Base-by-base conservation (phyloP, 2,113 vertebrate genomes). In the Trichomycterus rosablanca region DNA sequence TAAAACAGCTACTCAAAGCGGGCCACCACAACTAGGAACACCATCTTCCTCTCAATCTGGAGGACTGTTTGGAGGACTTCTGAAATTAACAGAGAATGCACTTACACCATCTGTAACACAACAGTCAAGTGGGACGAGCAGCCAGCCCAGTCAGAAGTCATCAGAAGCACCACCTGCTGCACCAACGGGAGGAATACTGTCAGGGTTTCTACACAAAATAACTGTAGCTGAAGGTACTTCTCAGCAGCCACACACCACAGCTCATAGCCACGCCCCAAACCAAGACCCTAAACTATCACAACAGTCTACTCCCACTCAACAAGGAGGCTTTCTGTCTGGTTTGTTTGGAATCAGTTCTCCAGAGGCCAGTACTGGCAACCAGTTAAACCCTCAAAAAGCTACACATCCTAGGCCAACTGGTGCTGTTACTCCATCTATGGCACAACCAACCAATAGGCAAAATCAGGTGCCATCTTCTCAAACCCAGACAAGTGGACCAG, bases 311-410 rank as follows among this genome's bases (percentile, higher is more conserved):
- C 39, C 66, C 12, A 15, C 76, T 40, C 76, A 80, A 30, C 81
- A 86, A 74, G 76, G 76, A 48, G 70, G 81, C 14, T 80, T 87
- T 40, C 58, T 88, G 15, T 86, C 84, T 49, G 76, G 81, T 10
- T 67, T 90, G 49, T 89, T 92, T 86, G 78, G 80, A 54, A 88
- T 81, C 53, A 77, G 86, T 67, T 78, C 81, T 61, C 78, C 81
- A 66, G 86, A 89, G 48, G 19, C 67, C 46, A 51, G 61, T 67
- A 50, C 73, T 65, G 18, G 28, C 54, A 81, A 63, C 46, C 59
- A 50, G 56, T 18, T 55, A 6, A 72, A 51, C 18, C 22, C 74
- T 37, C 46, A 12, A 11, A 59, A 35, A 59, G 65, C 60, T 64
- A 68, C 62, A 19, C 75, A 76, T 7, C 70, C 73, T 59, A 61